These are phyloP conservation scores for Alauda arvensis DNA, from an alignment of 2,797 vertebrate species.

Conservation along the genomic window DNA sequence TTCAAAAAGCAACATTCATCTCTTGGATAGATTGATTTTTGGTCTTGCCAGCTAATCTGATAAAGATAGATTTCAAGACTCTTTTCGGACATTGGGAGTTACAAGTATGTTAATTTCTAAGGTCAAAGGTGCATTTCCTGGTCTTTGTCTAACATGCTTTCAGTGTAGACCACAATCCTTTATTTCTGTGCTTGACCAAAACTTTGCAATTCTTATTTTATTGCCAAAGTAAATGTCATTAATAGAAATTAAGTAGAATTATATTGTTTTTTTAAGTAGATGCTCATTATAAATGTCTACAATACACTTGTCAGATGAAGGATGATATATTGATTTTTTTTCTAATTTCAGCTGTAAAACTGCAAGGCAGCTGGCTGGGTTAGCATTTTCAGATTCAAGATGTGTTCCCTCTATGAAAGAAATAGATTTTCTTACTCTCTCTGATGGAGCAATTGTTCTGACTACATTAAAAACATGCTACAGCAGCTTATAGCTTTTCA, in stretches of 20 bases:
- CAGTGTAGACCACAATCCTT: neutral
- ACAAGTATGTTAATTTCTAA: neutral
- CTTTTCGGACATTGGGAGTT: neutral
- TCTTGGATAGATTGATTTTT: slow-evolving; percentile 4
- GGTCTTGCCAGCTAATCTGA: neutral
- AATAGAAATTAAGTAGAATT: neutral
- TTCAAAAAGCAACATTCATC: neutral
- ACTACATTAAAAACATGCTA: neutral
- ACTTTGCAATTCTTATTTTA: neutral
- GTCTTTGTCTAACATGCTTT: neutral
- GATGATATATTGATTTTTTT: slow-evolving; percentile 27
- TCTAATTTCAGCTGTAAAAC: slow-evolving; percentile 2
- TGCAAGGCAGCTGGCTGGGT: neutral
- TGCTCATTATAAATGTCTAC: neutral
- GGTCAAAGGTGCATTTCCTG: neutral
- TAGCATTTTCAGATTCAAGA: slow-evolving; percentile 1
- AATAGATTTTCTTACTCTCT: slow-evolving; percentile 22
- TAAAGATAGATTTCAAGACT: neutral
- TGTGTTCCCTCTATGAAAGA: neutral
- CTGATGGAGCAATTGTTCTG: neutral
- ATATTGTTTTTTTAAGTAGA: neutral
- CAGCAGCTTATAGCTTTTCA: neutral
- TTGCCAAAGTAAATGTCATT: neutral
- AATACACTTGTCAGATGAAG: neutral
- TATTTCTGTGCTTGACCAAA: neutral